Percentiles rank a stretch among this genome's conserved stretches.
These are phyloP conservation scores for Folsomia manolachei DNA, from an alignment of 2,888 invertebrate species.

Conservation along the genomic window DNA sequence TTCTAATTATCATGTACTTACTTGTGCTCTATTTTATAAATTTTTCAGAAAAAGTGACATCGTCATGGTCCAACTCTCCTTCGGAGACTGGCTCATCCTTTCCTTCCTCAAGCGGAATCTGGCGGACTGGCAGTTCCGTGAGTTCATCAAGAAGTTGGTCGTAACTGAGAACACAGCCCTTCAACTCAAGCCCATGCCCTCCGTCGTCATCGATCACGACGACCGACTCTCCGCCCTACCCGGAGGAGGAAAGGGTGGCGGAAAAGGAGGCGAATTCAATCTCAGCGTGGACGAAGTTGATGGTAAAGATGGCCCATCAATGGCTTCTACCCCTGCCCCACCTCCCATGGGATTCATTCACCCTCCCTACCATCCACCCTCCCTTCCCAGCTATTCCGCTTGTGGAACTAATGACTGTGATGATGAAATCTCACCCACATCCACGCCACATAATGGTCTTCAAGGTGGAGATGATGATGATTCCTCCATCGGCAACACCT, in stretches of 20 bases:
- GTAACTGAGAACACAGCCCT: conserved; percentile 26
- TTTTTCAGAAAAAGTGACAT: conserved; percentile 10
- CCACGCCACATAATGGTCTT: neutral
- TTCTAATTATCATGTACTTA: too few relatives aligned
- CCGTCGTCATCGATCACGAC: neutral
- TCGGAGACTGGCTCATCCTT: conserved; percentile 32
- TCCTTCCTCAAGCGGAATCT: conserved; percentile 27
- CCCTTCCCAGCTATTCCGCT: neutral
- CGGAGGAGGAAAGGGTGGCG: neutral
- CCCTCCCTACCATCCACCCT: neutral
- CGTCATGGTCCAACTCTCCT: conserved; percentile 22
- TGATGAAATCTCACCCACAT: neutral
- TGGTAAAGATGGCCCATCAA: neutral
- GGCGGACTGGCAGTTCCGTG: conserved; percentile 26
- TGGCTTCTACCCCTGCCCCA: neutral
- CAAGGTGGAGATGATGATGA: neutral
- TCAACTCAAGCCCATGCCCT: conserved; percentile 24
- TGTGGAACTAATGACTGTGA: neutral
- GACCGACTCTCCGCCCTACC: neutral
- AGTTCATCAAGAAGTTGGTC: conserved; percentile 26
- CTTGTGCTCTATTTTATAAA: too few relatives aligned
- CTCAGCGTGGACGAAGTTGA: neutral
- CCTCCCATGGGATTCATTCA: neutral
- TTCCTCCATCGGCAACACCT: neutral
- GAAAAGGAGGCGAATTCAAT: neutral